phyloP scores from a whole-genome alignment of 2,113 vertebrate genomes.

The Microcebus murinus region DNA sequence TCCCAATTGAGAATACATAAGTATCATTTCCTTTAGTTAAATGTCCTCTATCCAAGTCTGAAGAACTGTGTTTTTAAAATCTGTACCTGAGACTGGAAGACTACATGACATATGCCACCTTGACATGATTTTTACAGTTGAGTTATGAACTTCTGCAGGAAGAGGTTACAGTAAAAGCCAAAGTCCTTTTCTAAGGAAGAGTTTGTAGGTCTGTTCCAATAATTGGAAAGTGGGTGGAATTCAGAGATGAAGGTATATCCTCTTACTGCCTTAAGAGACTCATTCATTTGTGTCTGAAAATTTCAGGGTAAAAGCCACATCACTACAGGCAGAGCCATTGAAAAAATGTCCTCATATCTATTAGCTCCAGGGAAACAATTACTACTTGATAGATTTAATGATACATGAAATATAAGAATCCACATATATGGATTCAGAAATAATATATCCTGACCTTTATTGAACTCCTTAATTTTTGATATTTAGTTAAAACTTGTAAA shows the following conservation, averaged over 20 bases:
- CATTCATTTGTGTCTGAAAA: slow-evolving; percentile 77
- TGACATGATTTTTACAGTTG: background rate
- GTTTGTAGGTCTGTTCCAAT: slow-evolving; percentile 67
- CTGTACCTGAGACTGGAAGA: background rate
- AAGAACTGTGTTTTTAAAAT: background rate
- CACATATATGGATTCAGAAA: slow-evolving; percentile 58
- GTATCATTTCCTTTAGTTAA: background rate
- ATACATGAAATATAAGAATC: slow-evolving; percentile 68
- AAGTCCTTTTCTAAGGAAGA: slow-evolving; percentile 62
- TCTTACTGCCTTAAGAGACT: slow-evolving; percentile 72
- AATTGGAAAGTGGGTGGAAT: slow-evolving; percentile 81
- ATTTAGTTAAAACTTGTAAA: slow-evolving; percentile 68
- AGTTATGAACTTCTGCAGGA: slow-evolving; percentile 45
- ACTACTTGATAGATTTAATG: slow-evolving; percentile 68
- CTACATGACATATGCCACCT: background rate
- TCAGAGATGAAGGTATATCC: slow-evolving; percentile 76
- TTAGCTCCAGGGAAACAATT: slow-evolving; percentile 64
- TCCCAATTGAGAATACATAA: background rate
- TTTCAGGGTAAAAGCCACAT: slow-evolving; percentile 46
- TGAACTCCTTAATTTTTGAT: slow-evolving; percentile 72
- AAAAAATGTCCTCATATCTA: slow-evolving; percentile 56
- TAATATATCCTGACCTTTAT: slow-evolving; percentile 45
- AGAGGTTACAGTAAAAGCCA: slow-evolving; percentile 65
- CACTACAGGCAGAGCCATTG: background rate
- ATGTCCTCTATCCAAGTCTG: background rate